phyloP scores from a whole-genome alignment of 2,888 invertebrate genomes.

The Hydrotaea cyrtoneurina region DNA sequence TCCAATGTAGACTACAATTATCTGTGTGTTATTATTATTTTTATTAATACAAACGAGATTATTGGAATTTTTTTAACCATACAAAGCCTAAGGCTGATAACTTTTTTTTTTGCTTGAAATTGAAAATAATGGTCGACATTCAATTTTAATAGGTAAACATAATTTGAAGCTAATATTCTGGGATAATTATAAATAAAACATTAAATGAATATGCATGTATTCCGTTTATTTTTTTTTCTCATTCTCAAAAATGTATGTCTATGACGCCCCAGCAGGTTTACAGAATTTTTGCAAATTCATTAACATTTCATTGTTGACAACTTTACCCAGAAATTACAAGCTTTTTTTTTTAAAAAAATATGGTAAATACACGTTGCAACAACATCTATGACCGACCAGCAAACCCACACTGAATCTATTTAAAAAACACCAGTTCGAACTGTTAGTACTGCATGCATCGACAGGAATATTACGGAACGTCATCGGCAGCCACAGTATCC shows the following conservation, averaged over 20 bases:
- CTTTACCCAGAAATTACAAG: constrained; percentile 12
- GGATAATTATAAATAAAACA: too few relatives aligned
- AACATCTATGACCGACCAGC: neutral
- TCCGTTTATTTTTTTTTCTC: too few relatives aligned
- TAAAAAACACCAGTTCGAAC: neutral
- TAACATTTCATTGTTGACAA: constrained; percentile 3
- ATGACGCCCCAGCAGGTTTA: neutral
- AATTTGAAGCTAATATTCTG: too few relatives aligned
- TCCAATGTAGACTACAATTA: too few relatives aligned
- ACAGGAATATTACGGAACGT: constrained; percentile 1
- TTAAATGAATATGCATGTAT: too few relatives aligned
- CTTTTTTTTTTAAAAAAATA: too few relatives aligned
- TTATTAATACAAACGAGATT: too few relatives aligned
- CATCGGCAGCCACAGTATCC: neutral
- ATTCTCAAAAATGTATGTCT: neutral
- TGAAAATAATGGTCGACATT: too few relatives aligned
- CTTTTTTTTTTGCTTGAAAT: too few relatives aligned
- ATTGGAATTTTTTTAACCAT: too few relatives aligned
- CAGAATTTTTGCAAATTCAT: constrained; percentile 2
- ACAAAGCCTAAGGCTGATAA: too few relatives aligned
- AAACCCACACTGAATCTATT: neutral
- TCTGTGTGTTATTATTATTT: too few relatives aligned
- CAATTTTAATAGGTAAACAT: neutral
- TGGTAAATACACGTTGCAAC: neutral
- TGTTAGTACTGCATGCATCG: neutral